Percentiles rank a stretch among this genome's conserved stretches.
These are phyloP conservation scores for Scytalopus superciliaris DNA, from an alignment of 2,113 vertebrate species.

Conservation along the genomic window DNA sequence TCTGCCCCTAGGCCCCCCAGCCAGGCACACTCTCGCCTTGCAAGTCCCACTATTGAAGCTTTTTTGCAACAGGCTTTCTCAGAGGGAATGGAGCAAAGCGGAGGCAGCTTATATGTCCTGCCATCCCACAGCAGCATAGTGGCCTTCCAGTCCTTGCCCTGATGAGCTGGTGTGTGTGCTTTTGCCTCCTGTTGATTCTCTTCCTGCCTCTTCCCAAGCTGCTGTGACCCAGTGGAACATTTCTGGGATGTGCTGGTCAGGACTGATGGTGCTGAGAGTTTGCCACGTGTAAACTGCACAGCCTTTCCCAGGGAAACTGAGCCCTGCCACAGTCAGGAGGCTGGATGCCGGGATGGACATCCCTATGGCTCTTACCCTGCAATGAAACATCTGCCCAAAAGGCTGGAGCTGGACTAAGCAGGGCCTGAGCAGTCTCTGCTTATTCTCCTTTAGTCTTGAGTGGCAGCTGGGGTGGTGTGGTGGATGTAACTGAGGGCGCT, in stretches of 20 bases:
- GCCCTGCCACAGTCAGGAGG: background rate
- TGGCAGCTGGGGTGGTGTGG: background rate
- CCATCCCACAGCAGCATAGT: background rate
- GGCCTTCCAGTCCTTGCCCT: background rate
- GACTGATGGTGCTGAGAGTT: background rate
- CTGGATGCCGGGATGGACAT: background rate
- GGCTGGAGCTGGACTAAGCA: background rate
- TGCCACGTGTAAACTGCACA: background rate
- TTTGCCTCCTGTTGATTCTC: background rate
- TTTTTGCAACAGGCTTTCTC: background rate
- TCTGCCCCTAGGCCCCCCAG: background rate
- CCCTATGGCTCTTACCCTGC: background rate
- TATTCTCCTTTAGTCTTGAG: background rate
- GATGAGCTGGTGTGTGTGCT: accelerated
- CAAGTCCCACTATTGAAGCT: background rate
- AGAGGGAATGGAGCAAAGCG: background rate
- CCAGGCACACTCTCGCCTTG: background rate
- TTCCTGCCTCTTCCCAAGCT: background rate
- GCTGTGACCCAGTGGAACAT: accelerated
- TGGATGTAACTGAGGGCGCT: background rate
- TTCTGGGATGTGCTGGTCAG: background rate
- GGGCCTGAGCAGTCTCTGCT: background rate
- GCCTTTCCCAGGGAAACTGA: background rate
- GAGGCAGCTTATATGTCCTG: background rate
- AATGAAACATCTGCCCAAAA: background rate